A percentile compares a stretch with the other conserved stretches of the same genome.
phyloP scores from a whole-genome alignment of 2,797 vertebrate species.

The Antrozous pallidus region DNA sequence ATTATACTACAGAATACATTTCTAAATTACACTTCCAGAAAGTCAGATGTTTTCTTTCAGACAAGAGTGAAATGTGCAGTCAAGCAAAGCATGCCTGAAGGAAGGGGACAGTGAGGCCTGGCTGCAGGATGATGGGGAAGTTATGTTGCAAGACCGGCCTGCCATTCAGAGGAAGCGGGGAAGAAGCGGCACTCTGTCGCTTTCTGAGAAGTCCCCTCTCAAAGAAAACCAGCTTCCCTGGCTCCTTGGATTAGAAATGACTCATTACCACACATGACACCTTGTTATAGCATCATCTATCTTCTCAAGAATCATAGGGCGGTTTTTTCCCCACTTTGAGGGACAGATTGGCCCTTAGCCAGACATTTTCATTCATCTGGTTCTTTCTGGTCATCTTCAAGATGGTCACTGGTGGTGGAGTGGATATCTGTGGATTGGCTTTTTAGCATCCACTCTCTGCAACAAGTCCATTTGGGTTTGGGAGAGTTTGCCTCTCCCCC shows the following conservation, averaged over 20 bases:
- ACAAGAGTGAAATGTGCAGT: background rate
- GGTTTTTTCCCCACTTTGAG: background rate
- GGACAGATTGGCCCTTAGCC: background rate
- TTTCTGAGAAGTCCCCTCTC: constrained; percentile 49
- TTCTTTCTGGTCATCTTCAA: background rate
- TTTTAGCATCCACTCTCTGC: background rate
- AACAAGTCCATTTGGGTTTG: background rate
- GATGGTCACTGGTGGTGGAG: background rate
- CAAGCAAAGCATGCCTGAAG: background rate
- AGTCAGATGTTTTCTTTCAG: background rate
- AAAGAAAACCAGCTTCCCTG: background rate
- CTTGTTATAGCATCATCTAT: background rate
- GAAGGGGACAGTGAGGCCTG: background rate
- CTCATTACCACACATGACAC: background rate
- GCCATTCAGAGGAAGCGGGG: background rate
- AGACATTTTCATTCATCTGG: background rate
- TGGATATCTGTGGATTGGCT: background rate
- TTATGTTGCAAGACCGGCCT: background rate
- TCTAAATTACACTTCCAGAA: background rate
- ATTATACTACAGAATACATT: background rate
- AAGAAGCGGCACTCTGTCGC: background rate
- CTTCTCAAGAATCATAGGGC: background rate
- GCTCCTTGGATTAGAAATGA: background rate
- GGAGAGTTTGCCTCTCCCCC: background rate
- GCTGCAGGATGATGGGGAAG: background rate